Conservation (phyloP, 2,888 invertebrate genomes). For the Andrena hattorfiana region DNA sequence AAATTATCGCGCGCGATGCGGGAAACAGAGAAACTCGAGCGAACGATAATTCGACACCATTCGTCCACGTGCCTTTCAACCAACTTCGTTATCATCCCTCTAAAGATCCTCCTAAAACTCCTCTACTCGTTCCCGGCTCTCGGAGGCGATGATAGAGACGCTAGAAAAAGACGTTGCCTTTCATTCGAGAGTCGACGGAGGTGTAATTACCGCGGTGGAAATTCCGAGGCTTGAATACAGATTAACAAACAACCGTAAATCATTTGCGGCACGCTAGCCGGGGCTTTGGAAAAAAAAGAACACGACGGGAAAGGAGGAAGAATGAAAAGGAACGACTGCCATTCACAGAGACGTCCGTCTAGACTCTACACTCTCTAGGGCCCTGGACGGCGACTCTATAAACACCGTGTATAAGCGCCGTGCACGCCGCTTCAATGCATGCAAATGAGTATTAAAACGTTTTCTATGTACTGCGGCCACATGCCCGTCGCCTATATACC, state of each 20-base stretch:
- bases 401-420: conserved; percentile 61
- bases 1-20: background rate
- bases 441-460: conserved; percentile 72
- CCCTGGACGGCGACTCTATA: conserved; percentile 43
- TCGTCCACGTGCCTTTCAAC: background rate
- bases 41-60: background rate
- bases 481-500: conserved; percentile 52
- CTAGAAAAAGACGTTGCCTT: background rate
- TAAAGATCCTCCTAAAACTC: background rate
- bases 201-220: conserved; percentile 4
- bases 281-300: background rate
- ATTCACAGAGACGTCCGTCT: conserved; percentile 37
- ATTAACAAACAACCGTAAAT: conserved; percentile 36
- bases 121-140: no score
- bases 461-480: conserved; percentile 43
- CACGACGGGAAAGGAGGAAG: background rate
- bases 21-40: background rate
- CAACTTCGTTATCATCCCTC: background rate
- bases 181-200: background rate
- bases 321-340: background rate
- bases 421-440: conserved; percentile 51
- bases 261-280: conserved; percentile 1
- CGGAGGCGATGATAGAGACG: background rate
- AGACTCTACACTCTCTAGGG: background rate
- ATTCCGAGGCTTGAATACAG: background rate